Conservation (phyloP, 1,140 invertebrate genomes). For the Asobara japonica region DNA sequence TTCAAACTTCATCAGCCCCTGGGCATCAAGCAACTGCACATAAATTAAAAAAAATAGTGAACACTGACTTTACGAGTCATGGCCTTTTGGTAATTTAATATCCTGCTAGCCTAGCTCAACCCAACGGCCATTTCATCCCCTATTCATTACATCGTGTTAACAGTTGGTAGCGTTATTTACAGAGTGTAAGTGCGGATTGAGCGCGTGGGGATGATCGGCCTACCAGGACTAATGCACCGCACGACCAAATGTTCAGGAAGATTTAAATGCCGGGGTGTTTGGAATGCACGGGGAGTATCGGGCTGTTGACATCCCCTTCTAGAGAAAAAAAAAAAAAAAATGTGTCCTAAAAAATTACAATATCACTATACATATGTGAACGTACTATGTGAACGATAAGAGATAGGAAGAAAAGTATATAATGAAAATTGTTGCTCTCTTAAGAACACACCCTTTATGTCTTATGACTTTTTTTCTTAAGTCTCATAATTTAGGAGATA, state of each 20-base stretch:
- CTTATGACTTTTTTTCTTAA: not conserved
- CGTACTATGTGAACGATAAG: too few species aligned
- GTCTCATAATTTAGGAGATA: too few species aligned
- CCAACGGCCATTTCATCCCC: not conserved
- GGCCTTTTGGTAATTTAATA: conserved; percentile 9
- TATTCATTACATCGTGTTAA: conserved; percentile 25
- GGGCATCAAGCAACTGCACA: not conserved
- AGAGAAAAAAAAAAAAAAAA: too few species aligned
- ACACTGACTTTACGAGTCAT: not conserved
- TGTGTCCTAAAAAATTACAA: too few species aligned
- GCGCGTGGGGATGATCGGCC: conserved; percentile 50
- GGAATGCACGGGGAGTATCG: not conserved
- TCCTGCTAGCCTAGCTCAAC: not conserved
- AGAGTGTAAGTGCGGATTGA: conserved; percentile 37
- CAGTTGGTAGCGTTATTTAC: conserved; percentile 49
- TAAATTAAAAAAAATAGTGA: not conserved
- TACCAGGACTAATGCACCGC: conserved; percentile 62
- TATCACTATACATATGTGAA: too few species aligned
- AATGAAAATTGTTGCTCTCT: too few species aligned
- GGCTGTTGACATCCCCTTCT: not conserved
- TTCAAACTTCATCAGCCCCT: too few species aligned
- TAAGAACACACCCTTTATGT: too few species aligned
- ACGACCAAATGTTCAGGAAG: conserved; percentile 60
- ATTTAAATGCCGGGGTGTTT: conserved; percentile 56
- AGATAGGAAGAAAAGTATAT: too few species aligned